A percentile compares a stretch with the other conserved stretches of the same genome.
These are phyloP conservation scores for Tupiocoris notatus DNA, from an alignment of 2,888 invertebrate species.

Conservation along the genomic window DNA sequence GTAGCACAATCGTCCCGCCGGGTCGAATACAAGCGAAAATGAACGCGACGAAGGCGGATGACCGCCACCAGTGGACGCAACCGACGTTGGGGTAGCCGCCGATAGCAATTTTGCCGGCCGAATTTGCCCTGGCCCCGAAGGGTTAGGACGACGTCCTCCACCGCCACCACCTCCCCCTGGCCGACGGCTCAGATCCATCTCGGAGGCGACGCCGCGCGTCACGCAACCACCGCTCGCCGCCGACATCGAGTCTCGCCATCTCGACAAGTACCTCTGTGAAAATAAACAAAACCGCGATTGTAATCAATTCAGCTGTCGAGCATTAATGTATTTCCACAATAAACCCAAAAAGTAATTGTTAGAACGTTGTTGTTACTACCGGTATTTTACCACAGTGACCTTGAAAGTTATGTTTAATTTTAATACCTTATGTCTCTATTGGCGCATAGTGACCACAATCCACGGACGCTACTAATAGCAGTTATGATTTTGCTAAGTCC, in stretches of 20 bases:
- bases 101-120: slow-evolving; percentile 23
- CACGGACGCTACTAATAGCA: too few relatives aligned
- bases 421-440: too few relatives aligned
- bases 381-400: too few relatives aligned
- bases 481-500: too few relatives aligned
- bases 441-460: too few relatives aligned
- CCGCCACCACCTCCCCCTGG: slow-evolving; percentile 53
- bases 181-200: slow-evolving; percentile 73
- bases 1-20: slow-evolving; percentile 92
- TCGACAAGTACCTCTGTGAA: slow-evolving; percentile 66
- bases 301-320: too few relatives aligned
- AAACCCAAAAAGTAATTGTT: too few relatives aligned
- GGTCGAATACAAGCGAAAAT: slow-evolving; percentile 98
- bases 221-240: slow-evolving; percentile 62
- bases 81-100: slow-evolving; percentile 37
- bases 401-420: too few relatives aligned
- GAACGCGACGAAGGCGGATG: slow-evolving; percentile 62
- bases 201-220: slow-evolving; percentile 60
- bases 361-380: too few relatives aligned
- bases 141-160: slow-evolving; percentile 38
- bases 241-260: slow-evolving; percentile 73
- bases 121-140: background rate
- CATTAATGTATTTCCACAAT: too few relatives aligned
- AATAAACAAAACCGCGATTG: too few relatives aligned
- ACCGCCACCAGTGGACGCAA: slow-evolving; percentile 54